Percentiles rank a stretch among this genome's conserved stretches.
Evolutionary conservation across 2,888 invertebrate species (phyloP).

Genomic region (Andrena bucephala): DNA sequence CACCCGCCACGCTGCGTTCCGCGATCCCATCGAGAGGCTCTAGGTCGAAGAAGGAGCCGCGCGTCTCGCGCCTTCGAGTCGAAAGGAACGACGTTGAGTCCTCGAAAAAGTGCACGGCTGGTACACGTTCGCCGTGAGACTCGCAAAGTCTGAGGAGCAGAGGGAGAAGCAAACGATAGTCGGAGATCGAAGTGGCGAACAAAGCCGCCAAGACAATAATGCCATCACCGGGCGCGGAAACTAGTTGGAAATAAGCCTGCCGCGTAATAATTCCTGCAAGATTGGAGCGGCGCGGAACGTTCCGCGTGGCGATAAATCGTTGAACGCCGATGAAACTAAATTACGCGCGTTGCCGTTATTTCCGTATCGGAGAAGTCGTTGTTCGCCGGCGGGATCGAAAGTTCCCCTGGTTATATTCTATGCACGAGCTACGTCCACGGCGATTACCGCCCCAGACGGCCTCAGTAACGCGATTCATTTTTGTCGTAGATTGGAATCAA

Average conservation of each 20-base stretch:
- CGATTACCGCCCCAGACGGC: background rate
- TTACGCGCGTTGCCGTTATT: slow-evolving; percentile 33
- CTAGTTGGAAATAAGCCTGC: slow-evolving; percentile 77
- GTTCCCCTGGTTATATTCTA: background rate
- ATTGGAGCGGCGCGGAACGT: slow-evolving; percentile 44
- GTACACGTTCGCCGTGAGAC: background rate
- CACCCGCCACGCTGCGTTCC: background rate
- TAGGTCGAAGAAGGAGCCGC: background rate
- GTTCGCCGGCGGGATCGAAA: background rate
- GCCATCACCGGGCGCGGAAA: slow-evolving; percentile 68
- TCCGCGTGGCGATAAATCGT: slow-evolving; percentile 33
- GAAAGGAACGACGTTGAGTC: background rate
- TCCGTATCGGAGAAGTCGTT: slow-evolving; percentile 11
- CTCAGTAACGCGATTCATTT: slow-evolving; percentile 22
- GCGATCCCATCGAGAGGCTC: background rate
- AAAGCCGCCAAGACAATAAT: slow-evolving; percentile 62
- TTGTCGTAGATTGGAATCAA: slow-evolving; percentile 96
- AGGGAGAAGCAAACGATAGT: background rate
- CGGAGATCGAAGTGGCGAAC: slow-evolving; percentile 32
- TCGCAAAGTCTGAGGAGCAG: background rate
- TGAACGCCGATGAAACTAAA: slow-evolving; percentile 34
- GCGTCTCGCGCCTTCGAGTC: background rate
- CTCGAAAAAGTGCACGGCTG: background rate
- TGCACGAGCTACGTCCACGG: background rate
- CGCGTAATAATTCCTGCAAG: slow-evolving; percentile 71